Evolutionary conservation across 37 sponge, comb jelly and placozoan genomes (phyloP), one percentile per base, ranked within the genome.

Genomic region (Halisarca cf. caerulea): DNA sequence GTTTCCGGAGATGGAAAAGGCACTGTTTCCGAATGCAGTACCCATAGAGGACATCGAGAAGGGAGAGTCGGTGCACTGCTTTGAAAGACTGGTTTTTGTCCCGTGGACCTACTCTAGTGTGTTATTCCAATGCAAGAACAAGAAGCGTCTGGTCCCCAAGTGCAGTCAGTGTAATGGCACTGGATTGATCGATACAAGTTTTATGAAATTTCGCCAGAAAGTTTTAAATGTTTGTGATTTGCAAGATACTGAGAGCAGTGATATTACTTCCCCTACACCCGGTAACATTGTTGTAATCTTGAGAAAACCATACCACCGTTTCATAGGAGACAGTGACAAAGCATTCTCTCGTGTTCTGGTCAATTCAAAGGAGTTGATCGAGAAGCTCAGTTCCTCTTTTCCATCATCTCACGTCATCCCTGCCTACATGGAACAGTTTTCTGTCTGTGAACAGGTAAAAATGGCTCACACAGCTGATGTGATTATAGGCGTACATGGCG

Each of bases 401-500:
- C 78, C 77, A 2, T 57, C 9, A 2, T 71, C 82, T 23, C 64
- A 58, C 23, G 88, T 89, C 3, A 41, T 17, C 21, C 68, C 33
- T 59, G 61, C 89, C 24, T 57, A 84, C 36, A 38, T 81, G 53
- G 93, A 93, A 78, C 80, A 87, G 3, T 57, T 87, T 34, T 37
- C 51, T 30, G 3, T 93, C 17, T 93, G 93, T 82, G 82, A 89
- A 43, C 93, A 93, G 57, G 43, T 93, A 21, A 25, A 25, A 9
- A 8, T 70, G 0, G 88, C 54, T 24, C 82, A 87, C 25, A 59
- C 83, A 38, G 72, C 90, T 36, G 90, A 93, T 57, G 59, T 93
- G 1, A 43, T 85, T 18, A 36, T 93, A 32, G 93, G 88, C 0
- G 64, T 93, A 0, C 93, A 93, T 70, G 93, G 93, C 5, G 93